Percentiles rank a stretch among this genome's conserved stretches.
Conservation (phyloP, 2,888 invertebrate species). For the Tineola bisselliella region DNA sequence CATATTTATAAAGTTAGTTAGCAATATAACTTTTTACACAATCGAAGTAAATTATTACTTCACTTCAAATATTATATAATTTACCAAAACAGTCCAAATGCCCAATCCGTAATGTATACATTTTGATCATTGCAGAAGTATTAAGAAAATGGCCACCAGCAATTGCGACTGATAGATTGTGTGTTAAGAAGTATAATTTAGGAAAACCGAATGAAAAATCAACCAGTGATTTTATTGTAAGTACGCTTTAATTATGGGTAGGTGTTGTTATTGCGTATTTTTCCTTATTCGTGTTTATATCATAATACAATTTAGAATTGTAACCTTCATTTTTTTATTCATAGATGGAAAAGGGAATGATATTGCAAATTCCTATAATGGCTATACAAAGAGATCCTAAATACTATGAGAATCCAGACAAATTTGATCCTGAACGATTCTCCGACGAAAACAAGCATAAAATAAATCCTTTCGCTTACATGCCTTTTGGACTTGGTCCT, state of each 20-base stretch:
- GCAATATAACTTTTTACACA: too few relatives aligned
- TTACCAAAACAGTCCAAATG: too few relatives aligned
- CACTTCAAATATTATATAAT: too few relatives aligned
- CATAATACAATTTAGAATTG: too few relatives aligned
- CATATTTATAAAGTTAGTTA: too few relatives aligned
- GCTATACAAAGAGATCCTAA: slow-evolving; percentile 48
- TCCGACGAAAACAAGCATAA: slow-evolving; percentile 52
- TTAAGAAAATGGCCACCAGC: slow-evolving; percentile 59
- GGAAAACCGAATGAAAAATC: slow-evolving; percentile 36
- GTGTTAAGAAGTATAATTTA: slow-evolving; percentile 56
- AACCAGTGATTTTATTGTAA: slow-evolving; percentile 35
- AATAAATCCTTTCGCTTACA: slow-evolving; percentile 22
- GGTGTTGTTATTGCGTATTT: too few relatives aligned
- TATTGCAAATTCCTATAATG: slow-evolving; percentile 31
- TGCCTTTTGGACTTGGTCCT: slow-evolving; percentile 58
- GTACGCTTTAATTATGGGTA: slow-evolving; percentile 18
- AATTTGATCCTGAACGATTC: slow-evolving; percentile 59
- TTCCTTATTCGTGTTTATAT: too few relatives aligned
- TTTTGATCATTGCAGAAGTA: slow-evolving; percentile 30
- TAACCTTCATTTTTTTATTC: background rate
- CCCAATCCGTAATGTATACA: too few relatives aligned
- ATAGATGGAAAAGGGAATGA: slow-evolving; percentile 19
- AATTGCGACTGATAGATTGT: slow-evolving; percentile 47
- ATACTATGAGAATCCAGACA: slow-evolving; percentile 47
- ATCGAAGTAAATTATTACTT: too few relatives aligned